Conservation (phyloP, 2,113 vertebrate species). For the Zosterops hypoxanthus region DNA sequence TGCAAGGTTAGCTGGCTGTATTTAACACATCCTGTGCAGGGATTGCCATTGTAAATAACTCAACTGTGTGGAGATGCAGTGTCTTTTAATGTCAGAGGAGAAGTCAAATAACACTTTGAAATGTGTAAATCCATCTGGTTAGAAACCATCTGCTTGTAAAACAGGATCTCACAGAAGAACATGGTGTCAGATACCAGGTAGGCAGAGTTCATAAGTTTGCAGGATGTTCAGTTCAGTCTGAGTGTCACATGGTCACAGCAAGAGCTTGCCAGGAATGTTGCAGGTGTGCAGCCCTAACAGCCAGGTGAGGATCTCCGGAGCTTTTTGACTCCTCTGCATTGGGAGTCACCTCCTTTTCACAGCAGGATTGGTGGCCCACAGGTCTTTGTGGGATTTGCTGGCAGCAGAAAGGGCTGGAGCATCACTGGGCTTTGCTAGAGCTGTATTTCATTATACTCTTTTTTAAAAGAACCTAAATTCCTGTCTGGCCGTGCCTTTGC, state of each 20-base stretch:
- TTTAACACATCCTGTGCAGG: neutral
- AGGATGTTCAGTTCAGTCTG: neutral
- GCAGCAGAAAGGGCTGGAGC: neutral
- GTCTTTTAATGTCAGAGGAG: neutral
- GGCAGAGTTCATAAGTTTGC: neutral
- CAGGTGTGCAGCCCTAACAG: neutral
- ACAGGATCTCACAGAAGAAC: neutral
- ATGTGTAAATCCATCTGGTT: neutral
- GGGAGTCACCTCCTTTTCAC: neutral
- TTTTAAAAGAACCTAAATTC: neutral
- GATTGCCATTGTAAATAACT: neutral
- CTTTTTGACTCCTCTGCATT: neutral
- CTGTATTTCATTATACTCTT: neutral
- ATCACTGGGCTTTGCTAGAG: neutral
- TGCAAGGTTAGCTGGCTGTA: neutral
- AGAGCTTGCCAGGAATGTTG: neutral
- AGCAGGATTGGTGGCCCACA: neutral
- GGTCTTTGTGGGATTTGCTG: neutral
- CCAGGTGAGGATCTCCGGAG: neutral
- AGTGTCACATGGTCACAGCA: fast-evolving
- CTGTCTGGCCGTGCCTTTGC: fast-evolving
- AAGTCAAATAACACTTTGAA: neutral
- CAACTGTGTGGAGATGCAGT: neutral
- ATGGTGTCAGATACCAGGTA: neutral
- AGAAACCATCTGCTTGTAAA: neutral